Base-by-base conservation (phyloP, 2,113 vertebrate genomes). In the Acanthochromis polyacanthus region DNA sequence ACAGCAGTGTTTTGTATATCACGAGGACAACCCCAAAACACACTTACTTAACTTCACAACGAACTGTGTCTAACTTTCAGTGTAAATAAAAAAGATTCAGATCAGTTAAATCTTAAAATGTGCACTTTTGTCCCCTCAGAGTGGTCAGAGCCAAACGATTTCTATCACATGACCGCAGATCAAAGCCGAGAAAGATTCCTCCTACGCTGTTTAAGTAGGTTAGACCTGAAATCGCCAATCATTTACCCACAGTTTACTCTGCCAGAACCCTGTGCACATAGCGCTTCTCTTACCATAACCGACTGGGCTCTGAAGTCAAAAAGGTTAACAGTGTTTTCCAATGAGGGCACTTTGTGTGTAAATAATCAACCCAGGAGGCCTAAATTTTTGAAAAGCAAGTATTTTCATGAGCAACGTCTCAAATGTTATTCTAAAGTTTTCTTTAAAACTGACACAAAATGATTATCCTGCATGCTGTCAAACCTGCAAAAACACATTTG, bases 191-290 rank as follows among this genome's bases (percentile, higher is more conserved):
- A 58, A 40, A 73, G 36, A 58, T 75, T 69, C 58, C 63, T 12
- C 78, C 78, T 63, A 79, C 19, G 1, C 64, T 68, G 17, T 76
- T 36, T 25, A 90, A 88, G 46, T 85, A 84, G 84, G 80, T 80
- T 82, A 83, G 22, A 81, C 62, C 60, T 79, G 78, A 74, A 58
- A 63, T 81, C 12, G 48, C 10, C 58, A 92, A 91, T 94, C 72
- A 92, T 94, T 94, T 78, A 93, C 89, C 30, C 28, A 67, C 30
- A 76, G 81, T 87, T 89, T 88, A 82, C 87, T 75, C 70, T 82
- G 79, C 62, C 66, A 67, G 80, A 68, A 32, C 40, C 2, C 70
- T 25, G 46, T 59, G 52, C 43, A 52, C 61, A 64, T 78, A 64
- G 62, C 58, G 43, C 40, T 46, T 51, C 43, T 59, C 52, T 83